Evolutionary conservation across 1,140 invertebrate genomes (phyloP), one percentile per base, ranked within the genome.

Genomic region (Danaus plexippus): DNA sequence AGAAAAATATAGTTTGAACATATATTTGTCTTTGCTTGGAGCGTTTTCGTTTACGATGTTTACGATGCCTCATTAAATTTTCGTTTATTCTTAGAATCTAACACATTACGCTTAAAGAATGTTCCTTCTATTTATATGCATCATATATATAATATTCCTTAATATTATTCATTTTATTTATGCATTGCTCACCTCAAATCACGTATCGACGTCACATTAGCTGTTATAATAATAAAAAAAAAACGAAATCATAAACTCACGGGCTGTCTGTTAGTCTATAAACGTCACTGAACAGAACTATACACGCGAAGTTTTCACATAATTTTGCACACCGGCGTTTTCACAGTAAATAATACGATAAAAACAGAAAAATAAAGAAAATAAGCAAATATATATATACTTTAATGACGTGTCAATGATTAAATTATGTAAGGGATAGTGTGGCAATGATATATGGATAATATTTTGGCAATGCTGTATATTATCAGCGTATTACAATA

Each of bases 321-420:
- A 63, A 66, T 65, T 67, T 64, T 50, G 62, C 66, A 66, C 50
- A 58, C 80, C 80, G 80, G 80, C 75, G 61, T 79, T 81, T 80
- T 77, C 69, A 75, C 78, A 75, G 78, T 57, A 55, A 77, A 81
- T 75, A 69, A 63, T 73, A 77, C 76, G 48, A 70, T 64, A 71
- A 71, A 66, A 63, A 68, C 32, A 46, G 40, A 60, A 64, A 64
- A 73, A 68, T 52, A 59, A 64, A 69, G 41, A 46, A 32, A 32
- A 32, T 6, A 32, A 7, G 7, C 22, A 32, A 32, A 32, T 4
- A 32, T n/a, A 32, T 32, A 32, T 32, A 32, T 32, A 32, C 7
- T 7, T 2, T 32, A 6, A 32, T 32, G 22, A 32, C 7, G 22
- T 32, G 22, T 32, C 7, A 32, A 32, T 32, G 22, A 32, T 3